Percentiles rank a stretch among this genome's conserved stretches.
Evolutionary conservation across 1,140 invertebrate genomes (phyloP).

Genomic region (Neodiprion virginianus): DNA sequence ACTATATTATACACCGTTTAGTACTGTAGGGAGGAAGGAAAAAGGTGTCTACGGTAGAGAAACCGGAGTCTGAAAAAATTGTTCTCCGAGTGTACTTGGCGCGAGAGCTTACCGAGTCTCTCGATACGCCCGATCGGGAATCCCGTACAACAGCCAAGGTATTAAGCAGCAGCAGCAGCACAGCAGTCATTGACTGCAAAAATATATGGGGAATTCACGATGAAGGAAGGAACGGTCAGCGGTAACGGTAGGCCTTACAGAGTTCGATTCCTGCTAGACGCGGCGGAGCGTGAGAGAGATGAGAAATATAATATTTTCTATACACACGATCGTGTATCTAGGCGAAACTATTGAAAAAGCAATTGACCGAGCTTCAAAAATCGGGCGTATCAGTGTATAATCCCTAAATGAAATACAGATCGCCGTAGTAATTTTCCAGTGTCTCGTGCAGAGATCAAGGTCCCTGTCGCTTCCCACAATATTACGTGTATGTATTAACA

Average conservation of each 20-base stretch:
- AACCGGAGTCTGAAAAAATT: too few relatives aligned
- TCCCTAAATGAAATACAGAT: background rate
- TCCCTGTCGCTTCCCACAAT: too few relatives aligned
- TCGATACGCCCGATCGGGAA: too few relatives aligned
- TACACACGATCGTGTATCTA: background rate
- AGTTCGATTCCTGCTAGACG: background rate
- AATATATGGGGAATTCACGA: slow-evolving; percentile 37
- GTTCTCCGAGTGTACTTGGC: too few relatives aligned
- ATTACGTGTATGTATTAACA: too few relatives aligned
- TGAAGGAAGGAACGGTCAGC: slow-evolving; percentile 27
- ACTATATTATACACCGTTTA: too few relatives aligned
- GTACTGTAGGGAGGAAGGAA: too few relatives aligned
- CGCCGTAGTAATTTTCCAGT: background rate
- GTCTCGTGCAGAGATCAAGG: too few relatives aligned
- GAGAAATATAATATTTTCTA: background rate
- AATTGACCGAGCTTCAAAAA: background rate
- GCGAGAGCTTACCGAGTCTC: too few relatives aligned
- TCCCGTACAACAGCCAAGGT: too few relatives aligned
- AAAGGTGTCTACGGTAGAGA: too few relatives aligned
- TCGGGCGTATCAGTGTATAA: too few relatives aligned
- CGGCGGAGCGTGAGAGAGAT: slow-evolving; percentile 17
- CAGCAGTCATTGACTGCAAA: slow-evolving; percentile 49
- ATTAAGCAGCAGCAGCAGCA: background rate
- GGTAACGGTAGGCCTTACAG: slow-evolving; percentile 21
- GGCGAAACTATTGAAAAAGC: background rate